Conservation (phyloP, 2,888 invertebrate genomes). For the Chymomyza caudatula region DNA sequence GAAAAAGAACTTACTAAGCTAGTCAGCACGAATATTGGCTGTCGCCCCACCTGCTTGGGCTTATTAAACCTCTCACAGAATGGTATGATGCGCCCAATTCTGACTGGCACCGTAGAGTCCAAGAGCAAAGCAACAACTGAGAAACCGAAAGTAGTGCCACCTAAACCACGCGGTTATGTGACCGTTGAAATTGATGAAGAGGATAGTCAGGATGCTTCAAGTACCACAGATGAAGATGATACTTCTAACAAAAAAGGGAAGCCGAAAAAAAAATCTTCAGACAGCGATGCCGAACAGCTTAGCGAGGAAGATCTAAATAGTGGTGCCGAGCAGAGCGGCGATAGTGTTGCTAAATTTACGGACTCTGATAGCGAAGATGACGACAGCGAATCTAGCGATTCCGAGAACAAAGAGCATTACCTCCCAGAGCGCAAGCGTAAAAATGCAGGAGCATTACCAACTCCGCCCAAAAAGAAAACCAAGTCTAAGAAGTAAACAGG, state of each 20-base stretch:
- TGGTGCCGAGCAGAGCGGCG: background rate
- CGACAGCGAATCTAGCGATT: background rate
- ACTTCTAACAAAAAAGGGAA: constrained; percentile 28
- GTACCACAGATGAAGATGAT: constrained; percentile 6
- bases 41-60: constrained; percentile 86
- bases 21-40: constrained; percentile 81
- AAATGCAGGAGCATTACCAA: background rate
- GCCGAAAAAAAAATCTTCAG: background rate
- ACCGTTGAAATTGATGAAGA: constrained; percentile 69
- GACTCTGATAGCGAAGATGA: background rate
- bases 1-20: constrained; percentile 79
- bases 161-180: constrained; percentile 61
- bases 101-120: background rate
- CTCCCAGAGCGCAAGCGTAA: background rate
- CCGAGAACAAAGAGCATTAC: background rate
- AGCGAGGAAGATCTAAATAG: background rate
- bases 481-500: background rate
- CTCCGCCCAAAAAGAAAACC: background rate
- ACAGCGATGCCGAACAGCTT: background rate
- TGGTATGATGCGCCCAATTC: constrained; percentile 15
- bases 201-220: constrained; percentile 16
- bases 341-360: background rate
- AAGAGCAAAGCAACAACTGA: background rate
- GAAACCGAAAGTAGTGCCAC: background rate
- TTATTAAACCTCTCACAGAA: constrained; percentile 79